Percentiles rank a stretch among this genome's conserved stretches.
These are phyloP conservation scores for Equus przewalskii DNA, from an alignment of 2,113 vertebrate genomes.

Conservation along the genomic window DNA sequence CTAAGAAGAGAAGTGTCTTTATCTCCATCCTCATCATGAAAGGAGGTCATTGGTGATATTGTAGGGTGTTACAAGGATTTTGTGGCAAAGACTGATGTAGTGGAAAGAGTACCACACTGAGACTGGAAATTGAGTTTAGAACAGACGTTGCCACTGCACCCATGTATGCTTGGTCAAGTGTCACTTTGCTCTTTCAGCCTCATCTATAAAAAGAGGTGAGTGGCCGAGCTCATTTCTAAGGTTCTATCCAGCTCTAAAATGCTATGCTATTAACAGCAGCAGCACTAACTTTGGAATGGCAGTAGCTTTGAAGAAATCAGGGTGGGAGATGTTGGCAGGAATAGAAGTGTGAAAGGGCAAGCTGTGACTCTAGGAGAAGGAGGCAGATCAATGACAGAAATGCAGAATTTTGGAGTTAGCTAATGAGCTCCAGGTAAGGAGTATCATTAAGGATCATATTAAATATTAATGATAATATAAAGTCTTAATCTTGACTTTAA, in stretches of 20 bases:
- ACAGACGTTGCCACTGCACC: background rate
- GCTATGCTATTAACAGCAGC: background rate
- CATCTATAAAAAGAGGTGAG: slow-evolving; percentile 26
- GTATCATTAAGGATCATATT: background rate
- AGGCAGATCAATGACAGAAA: background rate
- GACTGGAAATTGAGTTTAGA: background rate
- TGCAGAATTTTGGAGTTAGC: background rate
- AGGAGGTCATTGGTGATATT: slow-evolving; percentile 2
- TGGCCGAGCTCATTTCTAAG: background rate
- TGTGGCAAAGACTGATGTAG: background rate
- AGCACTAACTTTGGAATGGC: background rate
- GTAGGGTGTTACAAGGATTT: background rate
- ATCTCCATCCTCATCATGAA: slow-evolving; percentile 29
- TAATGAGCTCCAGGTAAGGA: background rate
- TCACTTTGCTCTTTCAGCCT: background rate
- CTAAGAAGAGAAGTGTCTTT: slow-evolving; percentile 49
- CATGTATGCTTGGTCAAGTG: background rate
- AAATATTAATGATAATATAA: slow-evolving; percentile 47
- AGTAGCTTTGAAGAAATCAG: background rate
- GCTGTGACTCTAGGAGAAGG: background rate
- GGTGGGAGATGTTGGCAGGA: background rate
- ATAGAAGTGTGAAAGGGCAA: background rate
- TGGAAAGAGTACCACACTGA: background rate
- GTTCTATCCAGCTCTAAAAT: background rate
- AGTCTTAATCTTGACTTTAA: slow-evolving; percentile 19